These are phyloP conservation scores for Tethea ocularis DNA, from an alignment of 2,888 invertebrate species.

Conservation along the genomic window DNA sequence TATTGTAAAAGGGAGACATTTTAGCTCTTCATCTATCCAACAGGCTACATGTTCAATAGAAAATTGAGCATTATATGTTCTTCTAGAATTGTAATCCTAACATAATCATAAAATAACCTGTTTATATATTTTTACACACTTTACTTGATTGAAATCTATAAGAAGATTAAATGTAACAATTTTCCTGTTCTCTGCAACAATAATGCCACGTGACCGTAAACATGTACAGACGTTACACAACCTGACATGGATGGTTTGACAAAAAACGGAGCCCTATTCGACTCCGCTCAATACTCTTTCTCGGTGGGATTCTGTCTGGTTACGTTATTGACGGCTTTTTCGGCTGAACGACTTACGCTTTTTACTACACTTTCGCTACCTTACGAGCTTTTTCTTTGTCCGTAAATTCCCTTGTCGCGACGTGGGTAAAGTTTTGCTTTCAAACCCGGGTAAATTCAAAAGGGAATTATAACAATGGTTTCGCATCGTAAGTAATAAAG, in stretches of 20 bases:
- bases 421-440: neutral
- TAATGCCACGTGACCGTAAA: constrained; percentile 38
- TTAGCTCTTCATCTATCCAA: too few relatives aligned
- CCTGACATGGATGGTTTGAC: constrained; percentile 39
- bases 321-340: constrained; percentile 37
- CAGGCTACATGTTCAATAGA: too few relatives aligned
- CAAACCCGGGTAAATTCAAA: neutral
- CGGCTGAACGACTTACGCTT: constrained; percentile 30
- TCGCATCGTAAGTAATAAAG: constrained; percentile 3
- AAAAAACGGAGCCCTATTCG: constrained; percentile 29
- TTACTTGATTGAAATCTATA: constrained; percentile 38
- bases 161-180: constrained; percentile 28
- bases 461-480: neutral
- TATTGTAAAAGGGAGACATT: too few relatives aligned
- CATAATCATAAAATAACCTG: too few relatives aligned
- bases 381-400: constrained; percentile 21
- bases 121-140: constrained; percentile 25
- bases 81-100: neutral
- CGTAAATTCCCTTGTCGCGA: constrained; percentile 14
- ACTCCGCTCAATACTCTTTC: constrained; percentile 31
- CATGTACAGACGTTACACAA: constrained; percentile 28
- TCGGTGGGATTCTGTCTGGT: constrained; percentile 26
- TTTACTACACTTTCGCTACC: constrained; percentile 22
- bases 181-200: constrained; percentile 28
- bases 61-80: neutral